phyloP scores from a whole-genome alignment of 1,140 invertebrate genomes.

The Neotoxoptera formosana region DNA sequence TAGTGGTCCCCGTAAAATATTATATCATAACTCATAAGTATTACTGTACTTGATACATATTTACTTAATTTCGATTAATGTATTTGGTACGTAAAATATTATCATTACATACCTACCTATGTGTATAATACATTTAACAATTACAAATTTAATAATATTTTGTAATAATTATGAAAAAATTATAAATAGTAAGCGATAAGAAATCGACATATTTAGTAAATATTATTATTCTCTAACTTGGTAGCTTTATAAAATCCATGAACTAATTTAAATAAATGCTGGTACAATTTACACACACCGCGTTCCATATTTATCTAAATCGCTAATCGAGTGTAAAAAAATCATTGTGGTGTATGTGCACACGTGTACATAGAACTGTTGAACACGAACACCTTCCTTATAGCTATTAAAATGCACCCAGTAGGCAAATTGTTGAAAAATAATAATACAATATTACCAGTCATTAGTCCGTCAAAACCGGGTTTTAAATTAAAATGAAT shows the following conservation, averaged over 20 bases:
- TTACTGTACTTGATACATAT: not conserved
- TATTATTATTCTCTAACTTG: not conserved
- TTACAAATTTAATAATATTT: not conserved
- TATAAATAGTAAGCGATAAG: not conserved
- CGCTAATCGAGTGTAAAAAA: not conserved
- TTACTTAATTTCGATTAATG: not conserved
- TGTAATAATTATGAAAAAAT: not conserved
- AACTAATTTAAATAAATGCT: not conserved
- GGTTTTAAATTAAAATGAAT: constrained; percentile 10
- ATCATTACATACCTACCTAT: no score
- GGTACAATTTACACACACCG: not conserved
- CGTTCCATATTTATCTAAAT: not conserved
- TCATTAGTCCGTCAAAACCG: not conserved
- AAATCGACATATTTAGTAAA: not conserved
- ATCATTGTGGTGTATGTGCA: not conserved
- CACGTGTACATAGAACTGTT: not conserved
- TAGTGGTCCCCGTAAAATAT: not conserved
- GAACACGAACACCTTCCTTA: not conserved
- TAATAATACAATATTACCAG: not conserved
- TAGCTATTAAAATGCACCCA: not conserved
- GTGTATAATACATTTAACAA: not conserved
- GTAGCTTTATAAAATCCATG: not conserved
- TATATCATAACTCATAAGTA: not conserved
- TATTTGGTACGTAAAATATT: not conserved
- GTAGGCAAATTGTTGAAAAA: not conserved